Conservation (phyloP, 1,140 invertebrate genomes). For the Asbolus verrucosus region DNA sequence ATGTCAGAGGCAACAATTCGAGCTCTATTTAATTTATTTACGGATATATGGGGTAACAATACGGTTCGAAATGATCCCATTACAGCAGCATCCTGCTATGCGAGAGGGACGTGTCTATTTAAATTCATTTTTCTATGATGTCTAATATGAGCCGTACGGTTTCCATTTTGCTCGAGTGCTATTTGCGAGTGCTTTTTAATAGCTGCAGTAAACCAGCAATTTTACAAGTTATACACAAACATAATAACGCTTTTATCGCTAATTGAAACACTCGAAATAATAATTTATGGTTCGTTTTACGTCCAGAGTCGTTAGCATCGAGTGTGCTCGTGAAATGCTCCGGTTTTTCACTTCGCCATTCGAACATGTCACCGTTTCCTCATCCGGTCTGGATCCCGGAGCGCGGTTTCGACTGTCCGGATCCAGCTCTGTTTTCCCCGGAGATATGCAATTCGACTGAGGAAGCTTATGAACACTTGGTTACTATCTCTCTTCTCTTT, state of each 20-base stretch:
- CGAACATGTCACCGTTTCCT: too few relatives aligned
- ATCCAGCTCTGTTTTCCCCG: conserved; percentile 28
- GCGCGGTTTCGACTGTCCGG: conserved; percentile 8
- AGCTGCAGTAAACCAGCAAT: neutral
- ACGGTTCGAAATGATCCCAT: conserved; percentile 18
- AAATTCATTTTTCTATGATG: conserved; percentile 12
- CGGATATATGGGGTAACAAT: conserved; percentile 32
- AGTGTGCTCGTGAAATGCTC: conserved; percentile 7
- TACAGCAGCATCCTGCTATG: conserved; percentile 24
- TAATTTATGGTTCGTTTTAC: conserved; percentile 5
- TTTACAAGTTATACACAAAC: neutral
- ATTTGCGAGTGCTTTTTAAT: conserved; percentile 7
- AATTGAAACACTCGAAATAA: conserved; percentile 10
- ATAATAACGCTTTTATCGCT: conserved; percentile 6
- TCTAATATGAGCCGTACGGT: neutral
- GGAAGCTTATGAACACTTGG: conserved; percentile 37
- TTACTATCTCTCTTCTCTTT: conserved; percentile 36
- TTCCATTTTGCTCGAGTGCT: conserved; percentile 6
- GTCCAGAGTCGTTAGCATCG: neutral
- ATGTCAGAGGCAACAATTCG: conserved; percentile 19
- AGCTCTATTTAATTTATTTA: conserved; percentile 25
- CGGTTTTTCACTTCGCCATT: conserved; percentile 11
- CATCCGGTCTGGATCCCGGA: too few relatives aligned
- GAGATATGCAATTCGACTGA: conserved; percentile 33
- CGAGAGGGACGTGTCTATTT: conserved; percentile 24